Conservation (phyloP, 2,888 invertebrate species). For the Subacronicta megacephala region DNA sequence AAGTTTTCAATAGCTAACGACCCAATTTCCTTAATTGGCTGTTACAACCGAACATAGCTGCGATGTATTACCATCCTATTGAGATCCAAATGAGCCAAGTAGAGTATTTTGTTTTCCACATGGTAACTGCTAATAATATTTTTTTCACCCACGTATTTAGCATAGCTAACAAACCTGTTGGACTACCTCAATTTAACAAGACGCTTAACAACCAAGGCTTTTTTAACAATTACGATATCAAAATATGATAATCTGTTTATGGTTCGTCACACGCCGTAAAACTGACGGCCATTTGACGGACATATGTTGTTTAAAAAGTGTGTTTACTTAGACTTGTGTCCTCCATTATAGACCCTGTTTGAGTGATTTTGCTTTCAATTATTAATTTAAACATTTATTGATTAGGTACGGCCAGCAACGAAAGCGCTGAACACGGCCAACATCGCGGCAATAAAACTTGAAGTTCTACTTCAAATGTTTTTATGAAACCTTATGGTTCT, state of each 20-base stretch:
- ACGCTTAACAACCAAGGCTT: not conserved
- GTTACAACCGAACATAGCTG: not conserved
- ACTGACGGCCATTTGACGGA: too few species aligned
- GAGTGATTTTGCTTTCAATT: too few species aligned
- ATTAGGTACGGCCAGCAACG: too few species aligned
- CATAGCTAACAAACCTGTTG: not conserved
- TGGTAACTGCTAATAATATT: not conserved
- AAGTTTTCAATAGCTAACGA: conserved; percentile 3
- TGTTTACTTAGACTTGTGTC: too few species aligned
- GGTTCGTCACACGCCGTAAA: not conserved
- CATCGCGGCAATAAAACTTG: too few species aligned
- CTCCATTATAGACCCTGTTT: too few species aligned
- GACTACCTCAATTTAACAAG: not conserved
- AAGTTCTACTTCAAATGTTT: too few species aligned
- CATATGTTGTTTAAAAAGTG: too few species aligned
- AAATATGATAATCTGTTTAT: not conserved
- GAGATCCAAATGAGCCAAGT: not conserved
- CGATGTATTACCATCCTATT: too few species aligned
- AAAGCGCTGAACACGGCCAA: too few species aligned
- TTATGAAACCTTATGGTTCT: too few species aligned
- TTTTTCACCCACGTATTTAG: not conserved
- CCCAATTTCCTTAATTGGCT: conserved; percentile 34
- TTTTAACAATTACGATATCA: not conserved
- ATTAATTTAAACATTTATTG: too few species aligned
- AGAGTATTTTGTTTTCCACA: not conserved